phyloP scores from a whole-genome alignment of 2,113 vertebrate genomes.

The Triplophysa tibetana region DNA sequence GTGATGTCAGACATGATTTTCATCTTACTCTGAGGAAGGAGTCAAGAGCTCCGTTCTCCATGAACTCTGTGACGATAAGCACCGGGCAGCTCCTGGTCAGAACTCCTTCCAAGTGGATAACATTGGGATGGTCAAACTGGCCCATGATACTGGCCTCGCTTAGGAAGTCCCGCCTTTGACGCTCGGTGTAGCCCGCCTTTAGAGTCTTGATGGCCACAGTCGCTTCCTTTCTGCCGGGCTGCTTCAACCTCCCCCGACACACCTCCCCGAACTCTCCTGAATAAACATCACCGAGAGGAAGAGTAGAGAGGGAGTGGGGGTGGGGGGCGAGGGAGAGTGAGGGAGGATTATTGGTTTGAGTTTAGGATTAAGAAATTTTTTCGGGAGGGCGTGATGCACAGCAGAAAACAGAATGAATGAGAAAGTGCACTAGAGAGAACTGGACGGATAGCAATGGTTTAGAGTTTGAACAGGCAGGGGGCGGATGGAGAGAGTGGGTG shows the following conservation, averaged over 20 bases:
- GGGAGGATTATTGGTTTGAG: conserved; percentile 63
- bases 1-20: neutral
- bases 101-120: conserved; percentile 95
- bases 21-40: conserved; percentile 94
- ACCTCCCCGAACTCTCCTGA: conserved; percentile 97
- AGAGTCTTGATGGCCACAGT: conserved; percentile 97
- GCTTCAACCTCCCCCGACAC: conserved; percentile 92
- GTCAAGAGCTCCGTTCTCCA: conserved; percentile 97
- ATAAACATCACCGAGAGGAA: conserved; percentile 23
- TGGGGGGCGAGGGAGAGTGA: conserved; percentile 48
- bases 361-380: conserved; percentile 44
- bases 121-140: conserved; percentile 98
- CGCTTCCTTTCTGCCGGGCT: conserved; percentile 87
- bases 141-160: conserved; percentile 98
- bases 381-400: conserved; percentile 56
- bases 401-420: conserved; percentile 26
- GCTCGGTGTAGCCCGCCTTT: conserved; percentile 95
- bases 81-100: conserved; percentile 96
- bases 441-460: conserved; percentile 20
- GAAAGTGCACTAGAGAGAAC: conserved; percentile 38
- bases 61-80: conserved; percentile 98
- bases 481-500: conserved; percentile 61
- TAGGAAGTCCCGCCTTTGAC: conserved; percentile 94
- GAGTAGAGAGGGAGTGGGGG: conserved; percentile 44
- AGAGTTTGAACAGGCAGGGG: conserved; percentile 46